Percentiles rank a stretch among this genome's conserved stretches.
phyloP scores from a whole-genome alignment of 2,113 vertebrate genomes.

The Thamnaconus septentrionalis region DNA sequence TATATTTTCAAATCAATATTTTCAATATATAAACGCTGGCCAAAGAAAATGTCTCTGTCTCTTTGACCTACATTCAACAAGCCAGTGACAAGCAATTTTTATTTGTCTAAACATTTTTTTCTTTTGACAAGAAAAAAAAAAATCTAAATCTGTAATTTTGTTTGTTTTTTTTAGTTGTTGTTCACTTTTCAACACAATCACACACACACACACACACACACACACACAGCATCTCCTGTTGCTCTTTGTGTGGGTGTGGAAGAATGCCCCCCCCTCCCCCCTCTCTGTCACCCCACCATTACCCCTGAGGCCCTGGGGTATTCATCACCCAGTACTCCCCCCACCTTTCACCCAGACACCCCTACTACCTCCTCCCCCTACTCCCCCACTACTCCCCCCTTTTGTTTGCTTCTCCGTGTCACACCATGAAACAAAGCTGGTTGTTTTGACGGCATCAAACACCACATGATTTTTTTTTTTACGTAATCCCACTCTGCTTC shows the following conservation, averaged over 20 bases:
- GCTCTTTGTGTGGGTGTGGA: slow-evolving; percentile 54
- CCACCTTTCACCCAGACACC: slow-evolving; percentile 36
- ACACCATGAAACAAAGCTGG: slow-evolving; percentile 42
- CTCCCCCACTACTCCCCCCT: slow-evolving; percentile 16
- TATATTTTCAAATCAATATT: too few species aligned
- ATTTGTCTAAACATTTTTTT: too few species aligned
- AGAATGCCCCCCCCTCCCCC: slow-evolving; percentile 71
- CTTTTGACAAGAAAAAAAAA: too few species aligned
- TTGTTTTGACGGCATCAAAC: slow-evolving; percentile 53
- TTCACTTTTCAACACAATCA: too few species aligned
- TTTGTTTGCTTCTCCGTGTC: slow-evolving; percentile 57
- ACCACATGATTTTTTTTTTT: not conserved
- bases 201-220: slow-evolving; percentile 3
- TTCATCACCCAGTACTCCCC: slow-evolving; percentile 61
- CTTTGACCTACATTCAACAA: too few species aligned
- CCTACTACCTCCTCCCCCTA: not conserved
- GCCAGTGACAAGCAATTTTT: too few species aligned
- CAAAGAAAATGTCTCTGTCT: too few species aligned
- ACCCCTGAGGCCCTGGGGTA: slow-evolving; percentile 54
- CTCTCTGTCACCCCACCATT: slow-evolving; percentile 20
- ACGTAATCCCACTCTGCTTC: slow-evolving; percentile 17
- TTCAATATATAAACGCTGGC: too few species aligned
- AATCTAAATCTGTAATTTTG: too few species aligned
- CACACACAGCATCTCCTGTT: slow-evolving; percentile 38
- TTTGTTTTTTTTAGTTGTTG: too few species aligned